Conservation (phyloP, 1,140 invertebrate species). For the Scaptomyza graminum region DNA sequence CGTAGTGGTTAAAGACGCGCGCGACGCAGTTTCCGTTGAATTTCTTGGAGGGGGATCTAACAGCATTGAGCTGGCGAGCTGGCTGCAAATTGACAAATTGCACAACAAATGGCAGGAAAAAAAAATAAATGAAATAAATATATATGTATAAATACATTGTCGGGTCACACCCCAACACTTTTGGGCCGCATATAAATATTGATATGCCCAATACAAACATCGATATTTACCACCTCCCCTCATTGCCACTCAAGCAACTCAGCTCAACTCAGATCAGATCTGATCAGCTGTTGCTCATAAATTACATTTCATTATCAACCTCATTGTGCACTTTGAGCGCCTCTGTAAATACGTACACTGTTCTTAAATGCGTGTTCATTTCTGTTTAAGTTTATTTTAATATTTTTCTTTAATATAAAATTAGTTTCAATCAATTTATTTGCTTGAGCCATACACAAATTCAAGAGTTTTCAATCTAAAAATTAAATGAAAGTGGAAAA, state of each 20-base stretch:
- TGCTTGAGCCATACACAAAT: no score
- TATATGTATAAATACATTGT: background rate
- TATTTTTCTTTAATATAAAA: background rate
- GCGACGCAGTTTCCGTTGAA: constrained; percentile 4
- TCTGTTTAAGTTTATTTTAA: background rate
- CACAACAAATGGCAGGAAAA: constrained; percentile 28
- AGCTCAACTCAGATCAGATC: background rate
- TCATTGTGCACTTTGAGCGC: constrained; percentile 31
- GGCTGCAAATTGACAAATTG: constrained; percentile 41
- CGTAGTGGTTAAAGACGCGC: background rate
- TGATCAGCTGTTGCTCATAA: constrained; percentile 46
- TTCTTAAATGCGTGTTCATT: background rate
- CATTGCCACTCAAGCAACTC: background rate
- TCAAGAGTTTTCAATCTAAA: no score
- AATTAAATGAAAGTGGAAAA: no score
- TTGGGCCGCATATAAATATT: constrained; percentile 55
- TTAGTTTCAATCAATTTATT: background rate
- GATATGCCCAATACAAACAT: constrained; percentile 64
- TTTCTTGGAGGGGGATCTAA: background rate
- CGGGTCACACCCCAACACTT: constrained; percentile 21
- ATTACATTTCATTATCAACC: constrained; percentile 63
- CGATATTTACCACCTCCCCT: constrained; percentile 25
- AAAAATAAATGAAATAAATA: no score
- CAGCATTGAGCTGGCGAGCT: background rate
- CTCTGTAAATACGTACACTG: background rate